phyloP scores from a whole-genome alignment of 1,140 invertebrate species.

The Drosophila parabipectinata region DNA sequence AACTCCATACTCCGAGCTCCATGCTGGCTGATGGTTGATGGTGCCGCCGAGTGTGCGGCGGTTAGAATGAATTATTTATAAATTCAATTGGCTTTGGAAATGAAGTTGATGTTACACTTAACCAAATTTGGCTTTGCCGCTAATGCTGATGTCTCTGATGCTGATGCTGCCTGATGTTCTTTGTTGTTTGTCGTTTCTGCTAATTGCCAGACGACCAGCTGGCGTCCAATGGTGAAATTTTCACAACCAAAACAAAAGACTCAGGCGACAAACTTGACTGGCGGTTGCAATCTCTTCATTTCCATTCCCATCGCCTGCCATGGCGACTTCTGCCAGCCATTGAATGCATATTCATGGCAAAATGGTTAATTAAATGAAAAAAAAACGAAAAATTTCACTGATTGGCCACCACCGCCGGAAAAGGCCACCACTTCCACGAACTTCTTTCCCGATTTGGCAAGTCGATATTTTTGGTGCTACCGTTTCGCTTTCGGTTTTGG shows the following conservation, averaged over 20 bases:
- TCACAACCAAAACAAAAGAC: constrained; percentile 58
- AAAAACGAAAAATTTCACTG: constrained; percentile 53
- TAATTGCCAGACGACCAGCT: constrained; percentile 62
- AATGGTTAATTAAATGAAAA: constrained; percentile 36
- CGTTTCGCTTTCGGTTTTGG: constrained; percentile 39
- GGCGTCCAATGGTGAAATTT: constrained; percentile 63
- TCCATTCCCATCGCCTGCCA: constrained; percentile 11
- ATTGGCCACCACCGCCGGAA: constrained; percentile 35
- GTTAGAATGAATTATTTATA: constrained; percentile 78
- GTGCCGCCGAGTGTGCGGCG: constrained; percentile 9
- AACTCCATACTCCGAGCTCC: neutral
- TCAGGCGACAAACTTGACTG: constrained; percentile 43
- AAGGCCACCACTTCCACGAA: constrained; percentile 31
- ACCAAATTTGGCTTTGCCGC: constrained; percentile 66
- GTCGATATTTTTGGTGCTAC: constrained; percentile 30
- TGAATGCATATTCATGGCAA: constrained; percentile 56
- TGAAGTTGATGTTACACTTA: constrained; percentile 80
- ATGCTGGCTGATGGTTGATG: no score
- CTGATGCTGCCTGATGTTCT: constrained; percentile 25
- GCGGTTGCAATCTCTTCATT: constrained; percentile 9
- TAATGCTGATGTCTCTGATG: constrained; percentile 18
- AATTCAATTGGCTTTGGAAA: constrained; percentile 73
- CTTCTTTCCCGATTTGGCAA: constrained; percentile 53
- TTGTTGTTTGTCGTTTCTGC: constrained; percentile 37
- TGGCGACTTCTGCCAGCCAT: neutral